Percentiles rank a stretch among this genome's conserved stretches.
phyloP scores from a whole-genome alignment of 2,888 invertebrate species.

The Orchesella flavescens region DNA sequence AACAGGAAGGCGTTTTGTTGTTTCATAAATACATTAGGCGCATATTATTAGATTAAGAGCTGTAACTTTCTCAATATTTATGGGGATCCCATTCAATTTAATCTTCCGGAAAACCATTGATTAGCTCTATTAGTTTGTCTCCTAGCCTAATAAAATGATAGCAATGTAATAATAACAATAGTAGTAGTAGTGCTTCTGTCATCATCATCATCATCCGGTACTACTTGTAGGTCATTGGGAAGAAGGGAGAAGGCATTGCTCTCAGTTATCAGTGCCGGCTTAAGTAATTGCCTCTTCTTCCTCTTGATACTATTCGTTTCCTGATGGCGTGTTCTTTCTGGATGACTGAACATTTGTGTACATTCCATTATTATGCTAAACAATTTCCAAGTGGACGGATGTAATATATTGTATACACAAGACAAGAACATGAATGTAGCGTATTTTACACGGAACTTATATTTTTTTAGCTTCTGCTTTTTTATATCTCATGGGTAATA shows the following conservation, averaged over 20 bases:
- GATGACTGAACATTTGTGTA: slow-evolving; percentile 8
- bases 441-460: too few relatives aligned
- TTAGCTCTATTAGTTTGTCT: slow-evolving; percentile 45
- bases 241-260: neutral
- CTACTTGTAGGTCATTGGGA: too few relatives aligned
- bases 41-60: slow-evolving; percentile 4
- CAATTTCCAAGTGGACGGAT: too few relatives aligned
- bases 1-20: slow-evolving; percentile 35
- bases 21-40: neutral
- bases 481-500: too few relatives aligned
- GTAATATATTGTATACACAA: too few relatives aligned
- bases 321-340: slow-evolving; percentile 15
- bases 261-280: slow-evolving; percentile 14
- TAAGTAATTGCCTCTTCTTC: slow-evolving; percentile 54
- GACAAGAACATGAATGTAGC: too few relatives aligned
- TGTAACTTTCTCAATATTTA: slow-evolving; percentile 21
- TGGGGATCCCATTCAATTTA: slow-evolving; percentile 46
- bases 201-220: too few relatives aligned
- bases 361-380: neutral
- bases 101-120: slow-evolving; percentile 55
- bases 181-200: too few relatives aligned
- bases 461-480: too few relatives aligned
- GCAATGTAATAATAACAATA: neutral
- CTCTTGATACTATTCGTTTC: slow-evolving; percentile 25
- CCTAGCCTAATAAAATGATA: neutral